A percentile compares a stretch with the other conserved stretches of the same genome.
Evolutionary conservation across 2,797 vertebrate species (phyloP).

Genomic region (Megaceryle alcyon): DNA sequence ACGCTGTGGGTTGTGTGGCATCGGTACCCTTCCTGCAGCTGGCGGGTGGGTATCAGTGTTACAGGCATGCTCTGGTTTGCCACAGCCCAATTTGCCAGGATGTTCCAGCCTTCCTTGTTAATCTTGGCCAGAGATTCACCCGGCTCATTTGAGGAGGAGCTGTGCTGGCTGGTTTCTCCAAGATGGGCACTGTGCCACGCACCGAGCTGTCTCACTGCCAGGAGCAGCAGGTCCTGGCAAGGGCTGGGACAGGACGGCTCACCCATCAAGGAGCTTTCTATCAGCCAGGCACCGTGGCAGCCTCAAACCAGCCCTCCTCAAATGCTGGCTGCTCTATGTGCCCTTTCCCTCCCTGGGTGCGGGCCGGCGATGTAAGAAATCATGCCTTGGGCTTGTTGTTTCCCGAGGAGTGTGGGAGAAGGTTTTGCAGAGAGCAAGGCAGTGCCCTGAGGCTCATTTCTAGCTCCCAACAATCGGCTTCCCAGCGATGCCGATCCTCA

Average conservation of each 20-base stretch:
- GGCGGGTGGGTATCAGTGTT: fast-evolving
- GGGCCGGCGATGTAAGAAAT: not conserved
- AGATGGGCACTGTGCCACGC: not conserved
- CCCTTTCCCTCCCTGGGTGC: not conserved
- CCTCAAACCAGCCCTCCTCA: not conserved
- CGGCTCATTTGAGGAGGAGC: not conserved
- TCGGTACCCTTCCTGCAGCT: fast-evolving
- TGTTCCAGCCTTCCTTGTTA: not conserved
- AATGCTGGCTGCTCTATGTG: not conserved
- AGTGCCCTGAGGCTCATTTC: not conserved
- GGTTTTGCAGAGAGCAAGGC: not conserved
- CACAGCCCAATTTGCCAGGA: not conserved
- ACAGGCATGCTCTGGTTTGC: not conserved
- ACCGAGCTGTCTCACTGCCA: fast-evolving
- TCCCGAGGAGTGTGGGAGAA: not conserved
- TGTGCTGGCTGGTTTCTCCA: fast-evolving
- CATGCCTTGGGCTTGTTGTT: not conserved
- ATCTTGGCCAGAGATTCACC: not conserved
- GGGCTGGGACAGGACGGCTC: not conserved
- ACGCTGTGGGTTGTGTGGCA: fast-evolving
- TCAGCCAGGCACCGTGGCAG: not conserved
- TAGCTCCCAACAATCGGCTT: not conserved
- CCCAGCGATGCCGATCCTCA: fast-evolving
- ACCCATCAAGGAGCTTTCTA: not conserved
- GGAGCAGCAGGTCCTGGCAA: not conserved